Evolutionary conservation across 1,140 invertebrate genomes (phyloP).

Genomic region (Aporrectodea caliginosa): DNA sequence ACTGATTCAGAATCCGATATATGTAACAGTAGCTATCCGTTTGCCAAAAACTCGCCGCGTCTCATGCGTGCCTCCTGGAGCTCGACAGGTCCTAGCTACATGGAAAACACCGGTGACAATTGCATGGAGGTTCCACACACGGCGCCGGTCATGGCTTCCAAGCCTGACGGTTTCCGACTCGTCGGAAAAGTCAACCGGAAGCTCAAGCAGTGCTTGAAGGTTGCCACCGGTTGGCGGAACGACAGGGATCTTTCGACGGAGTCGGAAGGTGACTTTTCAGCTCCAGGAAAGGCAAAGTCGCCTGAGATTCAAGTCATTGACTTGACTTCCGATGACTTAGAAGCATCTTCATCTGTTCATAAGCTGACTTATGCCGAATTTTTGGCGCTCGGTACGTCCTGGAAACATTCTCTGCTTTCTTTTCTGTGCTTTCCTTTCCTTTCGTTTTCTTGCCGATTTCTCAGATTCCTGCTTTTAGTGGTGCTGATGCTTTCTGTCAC

Average conservation of each 20-base stretch:
- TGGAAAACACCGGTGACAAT: neutral
- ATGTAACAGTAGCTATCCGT: neutral
- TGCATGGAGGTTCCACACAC: neutral
- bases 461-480: too few species aligned
- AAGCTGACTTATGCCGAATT: neutral
- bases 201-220: neutral
- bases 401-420: neutral
- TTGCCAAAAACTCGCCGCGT: neutral
- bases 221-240: neutral
- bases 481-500: too few species aligned
- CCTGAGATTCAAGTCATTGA: neutral
- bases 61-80: neutral
- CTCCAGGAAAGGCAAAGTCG: neutral
- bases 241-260: neutral
- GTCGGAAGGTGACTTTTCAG: too few species aligned
- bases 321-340: neutral
- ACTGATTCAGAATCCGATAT: too few species aligned
- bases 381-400: neutral
- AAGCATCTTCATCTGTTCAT: neutral
- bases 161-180: neutral
- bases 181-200: neutral
- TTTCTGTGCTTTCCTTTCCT: neutral
- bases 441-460: too few species aligned
- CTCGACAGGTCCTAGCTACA: neutral
- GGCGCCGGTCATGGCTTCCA: neutral